A percentile compares a stretch with the other conserved stretches of the same genome.
Evolutionary conservation across 2,797 vertebrate genomes (phyloP).

Genomic region (Myioborus miniatus): DNA sequence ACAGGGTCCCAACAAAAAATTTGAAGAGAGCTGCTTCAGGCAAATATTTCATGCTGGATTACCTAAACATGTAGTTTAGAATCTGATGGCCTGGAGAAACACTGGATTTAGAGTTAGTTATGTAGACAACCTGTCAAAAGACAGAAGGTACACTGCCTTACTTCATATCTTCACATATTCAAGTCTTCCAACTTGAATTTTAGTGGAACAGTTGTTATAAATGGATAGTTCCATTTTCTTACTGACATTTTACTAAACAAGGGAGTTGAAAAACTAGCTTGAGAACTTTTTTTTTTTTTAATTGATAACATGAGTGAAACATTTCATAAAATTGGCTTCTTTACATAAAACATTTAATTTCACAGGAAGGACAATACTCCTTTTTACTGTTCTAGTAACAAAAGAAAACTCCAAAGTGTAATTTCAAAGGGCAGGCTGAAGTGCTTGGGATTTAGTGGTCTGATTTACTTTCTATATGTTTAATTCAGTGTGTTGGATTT

Average conservation of each 20-base stretch:
- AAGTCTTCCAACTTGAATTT: background rate
- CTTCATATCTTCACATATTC: background rate
- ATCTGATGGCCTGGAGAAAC: background rate
- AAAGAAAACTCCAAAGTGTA: fast-evolving
- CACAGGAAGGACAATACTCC: background rate
- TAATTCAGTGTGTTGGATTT: background rate
- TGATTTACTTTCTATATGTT: background rate
- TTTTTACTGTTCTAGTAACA: background rate
- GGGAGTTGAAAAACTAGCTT: background rate
- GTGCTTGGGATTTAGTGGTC: background rate
- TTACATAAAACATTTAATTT: background rate
- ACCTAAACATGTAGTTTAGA: background rate
- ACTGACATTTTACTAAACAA: background rate
- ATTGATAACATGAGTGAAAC: background rate
- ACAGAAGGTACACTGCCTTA: background rate
- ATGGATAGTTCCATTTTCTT: background rate
- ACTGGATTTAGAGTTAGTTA: background rate
- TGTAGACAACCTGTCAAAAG: background rate
- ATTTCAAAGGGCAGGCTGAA: background rate
- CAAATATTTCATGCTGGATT: background rate
- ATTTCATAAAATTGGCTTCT: background rate
- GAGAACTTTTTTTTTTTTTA: background rate
- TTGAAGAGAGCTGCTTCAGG: background rate
- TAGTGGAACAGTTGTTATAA: background rate
- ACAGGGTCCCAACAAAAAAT: background rate